Percentiles rank a stretch among this genome's conserved stretches.
These are phyloP conservation scores for Pseudorasbora parva DNA, from an alignment of 2,113 vertebrate species.

Conservation along the genomic window DNA sequence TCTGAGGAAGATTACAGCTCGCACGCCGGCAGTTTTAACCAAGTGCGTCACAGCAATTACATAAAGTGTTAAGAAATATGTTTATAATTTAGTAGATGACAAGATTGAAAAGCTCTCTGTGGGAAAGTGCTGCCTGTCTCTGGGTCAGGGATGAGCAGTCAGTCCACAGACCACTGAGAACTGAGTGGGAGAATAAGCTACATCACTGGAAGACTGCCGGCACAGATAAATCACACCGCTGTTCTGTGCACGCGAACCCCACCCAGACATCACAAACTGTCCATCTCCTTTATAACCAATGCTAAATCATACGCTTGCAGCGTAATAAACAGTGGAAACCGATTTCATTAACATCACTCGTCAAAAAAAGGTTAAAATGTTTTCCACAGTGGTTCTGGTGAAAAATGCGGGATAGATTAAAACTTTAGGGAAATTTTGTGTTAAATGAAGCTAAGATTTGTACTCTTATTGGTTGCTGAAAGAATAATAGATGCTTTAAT, in stretches of 20 bases:
- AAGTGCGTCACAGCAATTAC: slow-evolving; percentile 39
- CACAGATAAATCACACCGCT: slow-evolving; percentile 36
- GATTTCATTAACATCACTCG: slow-evolving; percentile 19
- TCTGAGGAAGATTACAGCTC: slow-evolving; percentile 14
- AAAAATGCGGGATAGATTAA: background rate
- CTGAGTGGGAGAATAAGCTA: slow-evolving; percentile 28
- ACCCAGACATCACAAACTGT: slow-evolving; percentile 31
- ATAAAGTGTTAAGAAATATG: slow-evolving; percentile 40
- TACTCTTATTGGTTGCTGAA: background rate
- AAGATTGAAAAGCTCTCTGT: slow-evolving; percentile 40
- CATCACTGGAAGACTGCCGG: slow-evolving; percentile 21
- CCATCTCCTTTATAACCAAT: background rate
- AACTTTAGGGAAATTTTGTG: background rate
- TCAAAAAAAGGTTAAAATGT: background rate
- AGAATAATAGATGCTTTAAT: background rate
- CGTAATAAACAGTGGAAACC: background rate
- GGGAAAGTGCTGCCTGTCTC: slow-evolving; percentile 23
- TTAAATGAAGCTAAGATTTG: background rate
- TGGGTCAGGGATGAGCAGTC: slow-evolving; percentile 44
- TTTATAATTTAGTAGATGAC: slow-evolving; percentile 52
- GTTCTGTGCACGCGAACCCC: slow-evolving; percentile 15
- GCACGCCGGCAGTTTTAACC: slow-evolving; percentile 41
- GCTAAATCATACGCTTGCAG: slow-evolving; percentile 12
- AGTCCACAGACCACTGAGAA: slow-evolving; percentile 45
- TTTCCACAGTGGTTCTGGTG: background rate